A percentile compares a stretch with the other conserved stretches of the same genome.
These are phyloP conservation scores for Melanotaenia maccullochi DNA, from an alignment of 2,797 vertebrate genomes.

Conservation along the genomic window DNA sequence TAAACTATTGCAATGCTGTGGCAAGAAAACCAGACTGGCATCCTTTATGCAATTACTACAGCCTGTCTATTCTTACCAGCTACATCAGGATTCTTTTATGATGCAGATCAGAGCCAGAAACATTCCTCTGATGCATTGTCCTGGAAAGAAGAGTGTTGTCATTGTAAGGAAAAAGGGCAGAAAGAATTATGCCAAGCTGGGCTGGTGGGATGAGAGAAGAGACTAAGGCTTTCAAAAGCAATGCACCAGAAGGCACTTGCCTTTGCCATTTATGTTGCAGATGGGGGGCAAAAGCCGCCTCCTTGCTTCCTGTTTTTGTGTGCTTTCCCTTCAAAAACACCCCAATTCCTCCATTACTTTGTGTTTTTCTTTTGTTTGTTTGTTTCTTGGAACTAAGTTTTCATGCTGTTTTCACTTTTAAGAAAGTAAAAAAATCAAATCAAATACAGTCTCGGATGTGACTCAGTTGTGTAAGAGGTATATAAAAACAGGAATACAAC, in stretches of 20 bases:
- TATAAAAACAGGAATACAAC: constrained; percentile 22
- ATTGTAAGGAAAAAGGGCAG: constrained; percentile 61
- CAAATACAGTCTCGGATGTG: constrained; percentile 17
- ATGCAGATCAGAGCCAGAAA: constrained; percentile 65
- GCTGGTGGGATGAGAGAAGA: constrained; percentile 49
- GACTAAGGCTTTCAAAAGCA: constrained; percentile 57
- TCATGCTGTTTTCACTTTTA: not conserved
- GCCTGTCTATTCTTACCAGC: constrained; percentile 39
- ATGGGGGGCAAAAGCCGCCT: constrained; percentile 51
- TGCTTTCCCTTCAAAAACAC: constrained; percentile 13
- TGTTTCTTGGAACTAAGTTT: constrained; percentile 17
- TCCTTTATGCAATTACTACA: constrained; percentile 49
- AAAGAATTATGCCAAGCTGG: constrained; percentile 61
- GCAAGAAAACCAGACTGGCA: constrained; percentile 1
- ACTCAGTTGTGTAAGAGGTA: not conserved
- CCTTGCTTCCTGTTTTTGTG: constrained; percentile 31
- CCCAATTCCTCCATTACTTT: constrained; percentile 40
- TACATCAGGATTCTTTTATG: constrained; percentile 54
- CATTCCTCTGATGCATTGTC: constrained; percentile 52
- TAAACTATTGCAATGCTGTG: not conserved
- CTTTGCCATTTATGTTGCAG: constrained; percentile 60
- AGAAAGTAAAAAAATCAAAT: constrained; percentile 9
- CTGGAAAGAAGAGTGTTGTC: constrained; percentile 46
- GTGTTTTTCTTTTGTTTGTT: not conserved
- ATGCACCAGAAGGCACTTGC: constrained; percentile 41